Conservation (phyloP, 2,113 vertebrate genomes). For the Malurus cyaneus region DNA sequence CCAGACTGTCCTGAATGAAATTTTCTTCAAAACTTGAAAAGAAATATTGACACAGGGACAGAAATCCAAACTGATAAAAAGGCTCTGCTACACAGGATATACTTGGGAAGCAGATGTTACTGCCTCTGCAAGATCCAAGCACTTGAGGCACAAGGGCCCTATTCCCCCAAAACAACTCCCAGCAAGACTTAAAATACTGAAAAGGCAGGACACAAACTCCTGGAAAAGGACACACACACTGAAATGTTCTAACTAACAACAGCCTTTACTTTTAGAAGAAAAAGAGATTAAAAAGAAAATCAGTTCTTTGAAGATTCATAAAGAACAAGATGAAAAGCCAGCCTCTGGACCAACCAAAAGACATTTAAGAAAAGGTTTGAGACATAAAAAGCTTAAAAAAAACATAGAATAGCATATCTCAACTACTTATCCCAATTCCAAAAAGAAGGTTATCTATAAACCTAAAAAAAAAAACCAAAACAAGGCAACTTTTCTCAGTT, state of each 20-base stretch:
- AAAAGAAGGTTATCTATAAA: background rate
- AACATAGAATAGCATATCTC: background rate
- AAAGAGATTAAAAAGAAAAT: background rate
- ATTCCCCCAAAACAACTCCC: background rate
- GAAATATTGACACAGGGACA: background rate
- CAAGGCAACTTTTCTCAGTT: background rate
- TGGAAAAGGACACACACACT: background rate
- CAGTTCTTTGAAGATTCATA: background rate
- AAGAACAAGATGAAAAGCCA: background rate
- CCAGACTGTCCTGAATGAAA: background rate
- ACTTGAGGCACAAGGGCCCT: background rate
- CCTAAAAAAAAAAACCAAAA: background rate
- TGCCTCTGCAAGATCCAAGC: background rate
- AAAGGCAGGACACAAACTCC: background rate
- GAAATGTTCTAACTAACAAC: background rate
- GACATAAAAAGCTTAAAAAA: background rate
- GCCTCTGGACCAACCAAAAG: background rate
- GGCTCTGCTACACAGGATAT: background rate
- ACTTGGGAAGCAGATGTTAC: background rate
- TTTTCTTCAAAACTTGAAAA: background rate
- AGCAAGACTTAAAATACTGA: background rate
- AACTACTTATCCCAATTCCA: background rate
- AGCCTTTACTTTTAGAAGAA: background rate
- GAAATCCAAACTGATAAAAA: background rate
- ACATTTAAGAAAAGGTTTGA: background rate